Conservation (phyloP, 2,888 invertebrate genomes). For the Microctonus aethiopoides region DNA sequence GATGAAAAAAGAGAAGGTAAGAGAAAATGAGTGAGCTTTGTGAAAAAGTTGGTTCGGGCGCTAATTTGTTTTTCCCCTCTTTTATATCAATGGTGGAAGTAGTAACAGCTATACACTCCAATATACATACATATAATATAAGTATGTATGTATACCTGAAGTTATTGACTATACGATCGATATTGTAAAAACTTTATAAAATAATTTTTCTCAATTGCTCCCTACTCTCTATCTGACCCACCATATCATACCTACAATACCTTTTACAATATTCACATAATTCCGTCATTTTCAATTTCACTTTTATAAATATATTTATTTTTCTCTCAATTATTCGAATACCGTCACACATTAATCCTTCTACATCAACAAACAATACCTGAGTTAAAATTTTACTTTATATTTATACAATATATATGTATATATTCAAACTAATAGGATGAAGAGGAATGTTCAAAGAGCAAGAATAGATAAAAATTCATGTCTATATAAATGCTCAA, state of each 20-base stretch:
- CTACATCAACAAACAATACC: no score
- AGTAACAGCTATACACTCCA: slow-evolving; percentile 9
- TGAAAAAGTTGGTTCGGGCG: slow-evolving; percentile 7
- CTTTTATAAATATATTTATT: no score
- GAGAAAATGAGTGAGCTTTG: slow-evolving; percentile 1
- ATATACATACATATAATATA: no score
- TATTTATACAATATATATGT: no score
- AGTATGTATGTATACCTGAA: no score
- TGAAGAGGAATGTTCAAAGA: not conserved
- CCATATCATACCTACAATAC: not conserved
- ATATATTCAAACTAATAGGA: no score
- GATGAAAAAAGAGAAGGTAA: not conserved
- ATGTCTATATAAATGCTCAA: slow-evolving; percentile 66
- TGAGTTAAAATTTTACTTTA: no score
- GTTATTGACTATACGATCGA: slow-evolving; percentile 12
- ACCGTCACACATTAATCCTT: no score
- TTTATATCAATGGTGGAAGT: not conserved
- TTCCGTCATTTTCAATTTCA: not conserved
- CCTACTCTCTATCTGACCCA: no score
- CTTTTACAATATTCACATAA: no score
- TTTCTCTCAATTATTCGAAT: no score
- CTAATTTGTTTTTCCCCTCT: slow-evolving; percentile 10
- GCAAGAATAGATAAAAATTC: slow-evolving; percentile 42
- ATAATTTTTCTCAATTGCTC: slow-evolving; percentile 4
- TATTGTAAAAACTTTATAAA: not conserved